Base-by-base conservation (phyloP, 1,140 invertebrate genomes). In the Neodiprion virginianus region DNA sequence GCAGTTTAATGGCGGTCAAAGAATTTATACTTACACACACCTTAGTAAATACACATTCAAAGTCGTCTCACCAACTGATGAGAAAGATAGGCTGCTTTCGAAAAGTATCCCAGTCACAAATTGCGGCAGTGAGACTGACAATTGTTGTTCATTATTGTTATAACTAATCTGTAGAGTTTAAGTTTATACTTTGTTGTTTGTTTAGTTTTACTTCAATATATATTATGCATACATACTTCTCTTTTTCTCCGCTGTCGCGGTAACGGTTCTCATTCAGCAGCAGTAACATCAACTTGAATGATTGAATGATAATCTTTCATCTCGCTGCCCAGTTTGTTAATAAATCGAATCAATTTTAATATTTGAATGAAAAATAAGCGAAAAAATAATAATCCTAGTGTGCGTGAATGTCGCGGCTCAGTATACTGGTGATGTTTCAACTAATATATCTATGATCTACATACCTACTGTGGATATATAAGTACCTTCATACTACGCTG, bases 401-500 rank as follows among this genome's bases (percentile, higher is more conserved):
- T 21, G 61, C 61, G 61, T 21, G 61, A 65, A 65, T 65, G 61
- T 65, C 61, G 61, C 61, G 61, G 12, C 61, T 83, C 79, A 82
- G 80, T 82, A 81, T 76, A 71, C 49, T 72, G 72, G 72, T 74
- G 68, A 49, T 23, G 72, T 67, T 48, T 73, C 53, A 50, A 74
- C 74, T 73, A 67, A 69, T 77, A 69, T 72, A 72, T 75, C 74
- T 72, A 77, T 47, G 28, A 70, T 40, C 28, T 65, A 73, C 76
- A 72, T 77, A 71, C 77, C 77, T 76, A 74, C 77, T 76, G 77
- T 75, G 75, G 76, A 82, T 79, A 79, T 77, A 80, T 78, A 76
- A 84, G 84, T 86, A 86, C 82, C 85, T 86, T 81, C 72, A 79
- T 72, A 80, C 80, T 79, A 83, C 82, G 85, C 84, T 88, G 85